A percentile compares a stretch with the other conserved stretches of the same genome.
Evolutionary conservation across 2,797 vertebrate genomes (phyloP).

Genomic region (Sciurus vulgaris): DNA sequence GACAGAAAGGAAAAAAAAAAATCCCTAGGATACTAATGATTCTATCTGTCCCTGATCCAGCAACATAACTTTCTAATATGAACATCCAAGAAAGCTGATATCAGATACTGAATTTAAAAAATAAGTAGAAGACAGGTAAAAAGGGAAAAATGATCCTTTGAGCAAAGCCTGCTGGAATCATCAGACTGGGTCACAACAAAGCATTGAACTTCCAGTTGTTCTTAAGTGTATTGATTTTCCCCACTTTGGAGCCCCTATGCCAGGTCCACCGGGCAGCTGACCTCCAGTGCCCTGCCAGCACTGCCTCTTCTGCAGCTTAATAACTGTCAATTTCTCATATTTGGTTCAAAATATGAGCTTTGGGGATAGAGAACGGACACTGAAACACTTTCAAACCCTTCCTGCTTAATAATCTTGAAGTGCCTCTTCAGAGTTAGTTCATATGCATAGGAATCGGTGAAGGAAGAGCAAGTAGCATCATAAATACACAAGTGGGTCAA

Average conservation of each 20-base stretch:
- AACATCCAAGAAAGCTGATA: slow-evolving; percentile 47
- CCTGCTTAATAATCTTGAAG: neutral
- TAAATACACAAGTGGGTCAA: neutral
- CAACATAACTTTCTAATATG: slow-evolving; percentile 20
- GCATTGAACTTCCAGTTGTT: slow-evolving; percentile 76
- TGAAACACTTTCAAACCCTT: slow-evolving; percentile 1
- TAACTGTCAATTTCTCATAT: slow-evolving; percentile 56
- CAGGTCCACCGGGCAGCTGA: slow-evolving; percentile 56
- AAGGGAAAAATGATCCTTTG: slow-evolving; percentile 70
- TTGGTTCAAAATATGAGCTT: slow-evolving; percentile 36
- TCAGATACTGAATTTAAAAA: slow-evolving; percentile 44
- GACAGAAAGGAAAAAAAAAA: neutral
- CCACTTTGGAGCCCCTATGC: neutral
- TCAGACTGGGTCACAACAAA: slow-evolving; percentile 72
- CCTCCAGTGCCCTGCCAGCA: neutral
- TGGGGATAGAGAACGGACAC: slow-evolving; percentile 1
- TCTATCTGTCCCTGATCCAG: slow-evolving; percentile 6
- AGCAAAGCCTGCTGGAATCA: slow-evolving; percentile 64
- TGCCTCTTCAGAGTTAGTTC: neutral
- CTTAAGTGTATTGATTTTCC: slow-evolving; percentile 65
- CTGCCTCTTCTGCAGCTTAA: slow-evolving; percentile 55
- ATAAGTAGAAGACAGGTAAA: slow-evolving; percentile 64
- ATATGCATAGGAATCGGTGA: neutral
- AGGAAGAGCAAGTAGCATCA: neutral
- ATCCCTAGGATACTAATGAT: neutral